Percentiles rank a stretch among this genome's conserved stretches.
Conservation (phyloP, 2,797 vertebrate genomes). For the Hydrophis major region DNA sequence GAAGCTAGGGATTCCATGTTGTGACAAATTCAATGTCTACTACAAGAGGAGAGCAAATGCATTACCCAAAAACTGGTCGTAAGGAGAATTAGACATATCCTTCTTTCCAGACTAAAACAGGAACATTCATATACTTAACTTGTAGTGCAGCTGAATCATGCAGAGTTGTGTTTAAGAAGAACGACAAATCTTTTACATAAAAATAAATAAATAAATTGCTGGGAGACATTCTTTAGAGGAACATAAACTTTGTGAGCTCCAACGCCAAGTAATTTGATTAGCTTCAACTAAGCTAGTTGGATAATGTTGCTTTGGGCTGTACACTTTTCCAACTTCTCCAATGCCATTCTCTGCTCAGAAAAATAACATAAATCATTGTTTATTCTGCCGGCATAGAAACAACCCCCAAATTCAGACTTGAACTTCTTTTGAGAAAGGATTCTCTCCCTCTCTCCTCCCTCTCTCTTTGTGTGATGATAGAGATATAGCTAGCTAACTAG, state of each 20-base stretch:
- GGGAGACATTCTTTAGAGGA: not conserved
- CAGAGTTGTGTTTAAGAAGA: not conserved
- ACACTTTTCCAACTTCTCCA: not conserved
- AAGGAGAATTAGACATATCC: slow-evolving; percentile 35
- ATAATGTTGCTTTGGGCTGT: not conserved
- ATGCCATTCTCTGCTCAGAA: not conserved
- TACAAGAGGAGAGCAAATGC: slow-evolving; percentile 17
- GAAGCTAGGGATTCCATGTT: not conserved
- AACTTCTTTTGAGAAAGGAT: not conserved
- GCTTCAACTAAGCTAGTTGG: not conserved
- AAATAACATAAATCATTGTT: not conserved
- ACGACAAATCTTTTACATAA: not conserved
- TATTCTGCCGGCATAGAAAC: not conserved
- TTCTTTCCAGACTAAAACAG: slow-evolving; percentile 9
- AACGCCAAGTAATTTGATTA: not conserved
- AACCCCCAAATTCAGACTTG: not conserved
- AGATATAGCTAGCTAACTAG: too few relatives aligned
- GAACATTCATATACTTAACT: not conserved
- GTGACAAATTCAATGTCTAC: slow-evolving; percentile 12
- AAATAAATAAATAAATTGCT: not conserved
- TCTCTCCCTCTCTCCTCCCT: too few relatives aligned
- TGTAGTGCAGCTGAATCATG: not conserved
- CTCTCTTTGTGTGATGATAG: not conserved
- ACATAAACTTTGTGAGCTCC: not conserved
- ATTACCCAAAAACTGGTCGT: slow-evolving; percentile 29